Conservation (phyloP, 2,888 invertebrate species). For the Steinernema hermaphroditum region DNA sequence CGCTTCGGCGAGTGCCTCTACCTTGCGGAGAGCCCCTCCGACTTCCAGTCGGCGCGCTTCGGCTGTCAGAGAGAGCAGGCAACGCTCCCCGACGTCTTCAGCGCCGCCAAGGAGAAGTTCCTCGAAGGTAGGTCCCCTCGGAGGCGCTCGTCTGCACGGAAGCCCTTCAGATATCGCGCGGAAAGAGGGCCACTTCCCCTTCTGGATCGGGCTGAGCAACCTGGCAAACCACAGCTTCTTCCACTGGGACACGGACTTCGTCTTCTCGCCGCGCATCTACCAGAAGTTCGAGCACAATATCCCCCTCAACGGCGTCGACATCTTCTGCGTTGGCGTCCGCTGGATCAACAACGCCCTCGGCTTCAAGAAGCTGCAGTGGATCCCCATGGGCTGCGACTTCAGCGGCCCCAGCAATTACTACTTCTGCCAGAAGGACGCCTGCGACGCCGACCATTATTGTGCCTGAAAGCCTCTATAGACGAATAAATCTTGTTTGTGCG, state of each 20-base stretch:
- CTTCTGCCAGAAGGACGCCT: neutral
- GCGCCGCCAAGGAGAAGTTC: neutral
- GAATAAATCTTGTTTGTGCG: too few relatives aligned
- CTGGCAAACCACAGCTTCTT: neutral
- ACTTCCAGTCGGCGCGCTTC: neutral
- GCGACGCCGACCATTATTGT: slow-evolving; percentile 12
- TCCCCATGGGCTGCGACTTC: neutral
- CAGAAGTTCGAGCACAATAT: neutral
- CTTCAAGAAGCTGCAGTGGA: neutral
- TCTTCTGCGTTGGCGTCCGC: neutral
- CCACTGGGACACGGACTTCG: neutral
- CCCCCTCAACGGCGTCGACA: neutral
- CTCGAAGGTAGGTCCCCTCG: neutral
- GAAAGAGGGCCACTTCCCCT: neutral
- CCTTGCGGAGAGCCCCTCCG: slow-evolving; percentile 24
- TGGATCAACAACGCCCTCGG: neutral
- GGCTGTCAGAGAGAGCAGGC: neutral
- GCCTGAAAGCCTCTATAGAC: too few relatives aligned
- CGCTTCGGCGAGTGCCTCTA: slow-evolving; percentile 26
- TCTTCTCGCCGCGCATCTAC: neutral
- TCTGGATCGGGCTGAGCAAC: slow-evolving; percentile 16
- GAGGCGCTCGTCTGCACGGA: neutral
- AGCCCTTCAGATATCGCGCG: too few relatives aligned
- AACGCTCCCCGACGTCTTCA: slow-evolving; percentile 17
- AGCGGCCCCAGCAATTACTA: neutral